Conservation (phyloP, 2,888 invertebrate genomes). For the Caenorhabditis japonica region DNA sequence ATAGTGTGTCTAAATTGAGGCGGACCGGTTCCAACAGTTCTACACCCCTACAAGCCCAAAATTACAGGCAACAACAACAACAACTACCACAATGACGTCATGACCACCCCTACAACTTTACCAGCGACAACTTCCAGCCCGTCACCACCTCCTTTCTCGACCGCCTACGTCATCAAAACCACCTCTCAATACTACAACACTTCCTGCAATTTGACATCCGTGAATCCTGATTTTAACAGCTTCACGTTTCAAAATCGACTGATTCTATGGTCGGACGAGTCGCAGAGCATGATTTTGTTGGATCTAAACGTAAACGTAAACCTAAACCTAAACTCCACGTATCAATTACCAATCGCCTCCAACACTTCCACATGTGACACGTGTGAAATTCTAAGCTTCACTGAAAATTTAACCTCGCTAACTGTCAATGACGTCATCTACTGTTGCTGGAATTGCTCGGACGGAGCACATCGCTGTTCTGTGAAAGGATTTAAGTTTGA, state of each 20-base stretch:
- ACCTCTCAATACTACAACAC: constrained; percentile 32
- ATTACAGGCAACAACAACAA: constrained; percentile 29
- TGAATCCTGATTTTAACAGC: constrained; percentile 9
- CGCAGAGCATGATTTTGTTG: constrained; percentile 1
- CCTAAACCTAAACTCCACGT: background rate
- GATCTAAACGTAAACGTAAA: constrained; percentile 3
- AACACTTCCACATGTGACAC: background rate
- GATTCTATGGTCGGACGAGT: constrained; percentile 13
- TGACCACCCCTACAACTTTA: constrained; percentile 12
- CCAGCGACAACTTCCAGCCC: background rate
- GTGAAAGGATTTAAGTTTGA: constrained; percentile 16
- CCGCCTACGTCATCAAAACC: constrained; percentile 23
- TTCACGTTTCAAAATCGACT: constrained; percentile 16
- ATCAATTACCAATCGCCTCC: background rate
- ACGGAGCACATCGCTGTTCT: constrained; percentile 11
- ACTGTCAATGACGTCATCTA: constrained; percentile 6
- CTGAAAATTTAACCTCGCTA: background rate
- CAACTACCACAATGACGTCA: constrained; percentile 24
- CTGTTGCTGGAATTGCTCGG: constrained; percentile 19
- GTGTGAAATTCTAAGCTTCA: constrained; percentile 8
- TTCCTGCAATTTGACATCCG: constrained; percentile 10
- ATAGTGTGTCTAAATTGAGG: too few relatives aligned
- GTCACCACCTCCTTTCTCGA: constrained; percentile 13
- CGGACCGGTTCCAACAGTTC: background rate
- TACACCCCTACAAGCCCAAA: too few relatives aligned